Conservation (phyloP, 2,888 invertebrate species). For the Scelioninae gen. 2 region DNA sequence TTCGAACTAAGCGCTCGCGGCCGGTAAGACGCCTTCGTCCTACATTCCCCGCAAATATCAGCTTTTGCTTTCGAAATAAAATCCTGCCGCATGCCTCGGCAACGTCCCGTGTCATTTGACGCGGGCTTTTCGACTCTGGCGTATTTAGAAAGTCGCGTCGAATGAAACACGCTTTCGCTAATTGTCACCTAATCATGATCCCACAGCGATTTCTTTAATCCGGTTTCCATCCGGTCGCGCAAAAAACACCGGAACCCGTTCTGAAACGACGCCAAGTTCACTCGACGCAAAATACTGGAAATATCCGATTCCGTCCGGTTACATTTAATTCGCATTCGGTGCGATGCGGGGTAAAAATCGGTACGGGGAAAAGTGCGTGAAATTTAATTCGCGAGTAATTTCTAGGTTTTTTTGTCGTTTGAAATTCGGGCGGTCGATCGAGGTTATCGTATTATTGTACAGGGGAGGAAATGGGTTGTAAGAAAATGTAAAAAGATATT, state of each 20-base stretch:
- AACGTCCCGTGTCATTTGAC: constrained; percentile 27
- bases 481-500: no score
- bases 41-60: constrained; percentile 44
- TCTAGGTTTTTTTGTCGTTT: no score
- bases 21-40: constrained; percentile 35
- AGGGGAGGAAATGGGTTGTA: no score
- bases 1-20: constrained; percentile 20
- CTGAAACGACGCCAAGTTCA: constrained; percentile 35
- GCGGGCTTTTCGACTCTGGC: constrained; percentile 19
- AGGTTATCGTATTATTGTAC: no score
- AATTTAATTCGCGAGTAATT: no score
- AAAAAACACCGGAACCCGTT: constrained; percentile 42
- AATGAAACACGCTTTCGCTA: constrained; percentile 54
- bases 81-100: constrained; percentile 20
- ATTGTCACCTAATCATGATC: constrained; percentile 51
- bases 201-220: constrained; percentile 43
- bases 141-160: constrained; percentile 44
- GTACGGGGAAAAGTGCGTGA: background rate
- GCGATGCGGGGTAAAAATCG: background rate
- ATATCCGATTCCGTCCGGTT: constrained; percentile 37
- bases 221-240: constrained; percentile 44
- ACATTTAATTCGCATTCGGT: constrained; percentile 5
- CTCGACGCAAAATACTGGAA: constrained; percentile 35
- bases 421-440: no score
- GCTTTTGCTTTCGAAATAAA: constrained; percentile 53